Base-by-base conservation (phyloP, 1,140 invertebrate genomes). In the Leguminivora glycinivorella region DNA sequence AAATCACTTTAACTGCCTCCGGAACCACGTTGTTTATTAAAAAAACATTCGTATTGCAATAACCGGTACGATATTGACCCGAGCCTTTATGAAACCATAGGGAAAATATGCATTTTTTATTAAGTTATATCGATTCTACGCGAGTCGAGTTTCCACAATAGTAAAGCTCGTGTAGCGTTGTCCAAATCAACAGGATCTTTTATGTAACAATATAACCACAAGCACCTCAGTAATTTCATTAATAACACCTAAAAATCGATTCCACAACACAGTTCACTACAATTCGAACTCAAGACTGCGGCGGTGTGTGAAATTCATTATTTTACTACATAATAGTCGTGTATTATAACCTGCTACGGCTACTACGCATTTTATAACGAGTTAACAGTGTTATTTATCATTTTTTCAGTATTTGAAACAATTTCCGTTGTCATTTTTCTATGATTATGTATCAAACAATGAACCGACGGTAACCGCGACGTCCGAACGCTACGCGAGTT, bases 201-300 rank as follows among this genome's bases (percentile, higher is more conserved):
- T 79, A 79, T 79, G 78, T 78, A 78, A 86, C 78, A 81, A 84
- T 87, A 89, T 87, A 89, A 83, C 79, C 81, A 79, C 83, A 74
- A 85, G 80, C 84, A 88, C 83, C 82, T 87, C 83, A 75, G 79
- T 89, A 89, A 89, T 90, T 90, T 89, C 85, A 88, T 90, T 90
- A 90, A 90, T 90, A 90, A 89, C 85, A 88, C 82, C 84, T 88
- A 88, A 90, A 90, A 89, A 90, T 90, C 88, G 88, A 89, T 90
- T 78, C 79, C 79, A 89, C 83, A 80, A 84, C 82, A 86, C 85
- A 78, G 81, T 83, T 83, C 83, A 87, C 83, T 82, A 87, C 85
- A 86, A 89, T 87, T 88, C 86, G 83, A 84, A 90, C 80, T 83
- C 78, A 81, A 85, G 80, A 83, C 83, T 84, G 82, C 79, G 81